A percentile compares a stretch with the other conserved stretches of the same genome.
Conservation (phyloP, 2,888 invertebrate species). For the Rhimphoctona megacephalus region DNA sequence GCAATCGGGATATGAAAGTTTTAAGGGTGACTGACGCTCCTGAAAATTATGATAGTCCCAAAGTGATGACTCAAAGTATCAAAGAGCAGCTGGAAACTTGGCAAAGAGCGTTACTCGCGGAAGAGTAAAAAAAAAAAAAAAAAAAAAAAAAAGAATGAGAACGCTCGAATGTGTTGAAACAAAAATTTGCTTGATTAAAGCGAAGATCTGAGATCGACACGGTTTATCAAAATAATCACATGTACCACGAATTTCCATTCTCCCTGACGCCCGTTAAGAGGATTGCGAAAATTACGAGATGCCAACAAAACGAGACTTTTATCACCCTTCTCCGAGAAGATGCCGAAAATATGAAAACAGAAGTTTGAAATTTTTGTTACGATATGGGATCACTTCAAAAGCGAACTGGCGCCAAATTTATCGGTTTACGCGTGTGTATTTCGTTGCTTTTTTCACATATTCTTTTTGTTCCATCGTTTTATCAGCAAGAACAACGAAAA, state of each 20-base stretch:
- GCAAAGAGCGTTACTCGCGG: not conserved
- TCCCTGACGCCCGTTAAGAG: not conserved
- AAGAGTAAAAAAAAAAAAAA: not conserved
- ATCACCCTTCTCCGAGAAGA: conserved; percentile 52
- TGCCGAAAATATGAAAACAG: conserved; percentile 39
- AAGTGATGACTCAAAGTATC: not conserved
- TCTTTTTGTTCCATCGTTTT: conserved; percentile 6
- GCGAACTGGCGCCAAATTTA: conserved; percentile 54
- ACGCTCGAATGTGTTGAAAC: not conserved
- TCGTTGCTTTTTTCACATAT: conserved; percentile 14
- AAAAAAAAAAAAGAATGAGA: not conserved
- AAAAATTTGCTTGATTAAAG: not conserved
- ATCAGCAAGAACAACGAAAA: conserved; percentile 34
- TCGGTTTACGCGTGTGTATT: conserved; percentile 20
- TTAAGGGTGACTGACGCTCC: not conserved
- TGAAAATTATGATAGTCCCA: not conserved
- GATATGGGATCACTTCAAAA: conserved; percentile 59
- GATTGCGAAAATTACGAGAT: conserved; percentile 9
- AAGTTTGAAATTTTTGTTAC: conserved; percentile 38
- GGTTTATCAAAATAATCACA: conserved; percentile 8
- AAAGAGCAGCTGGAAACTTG: not conserved
- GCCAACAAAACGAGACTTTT: conserved; percentile 43
- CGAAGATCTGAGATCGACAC: not conserved
- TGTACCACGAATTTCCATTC: conserved; percentile 18
- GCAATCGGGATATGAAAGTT: not conserved